Evolutionary conservation across 2,888 invertebrate species (phyloP), one percentile per base, ranked within the genome.

Genomic region (Chouioia cunea): DNA sequence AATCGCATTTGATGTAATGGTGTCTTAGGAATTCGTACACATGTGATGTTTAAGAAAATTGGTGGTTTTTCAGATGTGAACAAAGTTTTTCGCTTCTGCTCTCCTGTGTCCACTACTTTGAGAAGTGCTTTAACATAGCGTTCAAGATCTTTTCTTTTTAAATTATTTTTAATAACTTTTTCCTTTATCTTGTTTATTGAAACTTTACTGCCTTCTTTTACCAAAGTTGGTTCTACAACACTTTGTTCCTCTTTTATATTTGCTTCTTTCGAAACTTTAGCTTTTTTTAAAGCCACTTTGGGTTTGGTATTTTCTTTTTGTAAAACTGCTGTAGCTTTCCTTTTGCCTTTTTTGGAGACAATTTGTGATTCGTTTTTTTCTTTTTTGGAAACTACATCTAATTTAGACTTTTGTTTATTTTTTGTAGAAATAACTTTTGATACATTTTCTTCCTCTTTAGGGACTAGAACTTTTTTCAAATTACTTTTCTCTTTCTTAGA

Each of bases 21-120:
- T 44, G 86, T 86, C 74, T 88, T 89, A 36, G 92, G 90, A 65
- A 93, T 89, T 86, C 91, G 93, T 47, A 92, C 89, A 70, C 89
- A 88, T 27, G 87, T 87, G 23, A 92, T 85, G 85, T 90, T 90
- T 59, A 90, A 84, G 79, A 89, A 89, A 78, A 92, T 86, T 14
- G 89, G 87, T 69, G 87, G 85, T 16, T 73, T 74, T 75, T 89
- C 90, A 50, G 87, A 88, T 22, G 88, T 87, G 76, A 92, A 89
- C 52, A 92, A 78, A 43, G 78, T 78, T 48, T 86, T 86, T 65
- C 85, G 82, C 1, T 79, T 73, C 60, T 83, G 79, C 1, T 81
- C 77, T 58, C 82, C 80, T 59, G 83, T 79, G 12, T 80, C 71
- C 0, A 81, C 74, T 20, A 87, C 76, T 70, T 84, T 81, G 20